Base-by-base conservation (phyloP, 2,797 vertebrate genomes). In the Pseudocheirus occidentalis region DNA sequence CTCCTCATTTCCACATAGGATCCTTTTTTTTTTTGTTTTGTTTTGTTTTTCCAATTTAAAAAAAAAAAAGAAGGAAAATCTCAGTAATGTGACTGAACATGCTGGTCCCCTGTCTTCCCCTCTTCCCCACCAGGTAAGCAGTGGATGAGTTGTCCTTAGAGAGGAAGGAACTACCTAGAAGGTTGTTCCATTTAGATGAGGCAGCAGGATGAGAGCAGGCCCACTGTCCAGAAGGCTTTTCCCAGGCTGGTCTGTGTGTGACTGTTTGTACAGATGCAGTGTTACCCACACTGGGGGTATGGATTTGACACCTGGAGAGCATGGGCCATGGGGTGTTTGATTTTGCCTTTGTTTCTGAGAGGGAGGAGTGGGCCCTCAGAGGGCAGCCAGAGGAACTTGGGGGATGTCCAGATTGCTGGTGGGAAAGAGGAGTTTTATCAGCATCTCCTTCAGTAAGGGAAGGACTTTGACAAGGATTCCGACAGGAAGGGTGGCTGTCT, bases 1-100 rank as follows among this genome's bases (percentile, higher is more conserved):
- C 97, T 94, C 50, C 95, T 98, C 97, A 97, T 98, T 98, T 97
- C 97, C 97, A 96, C 94, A 95, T 95, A 97, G 96, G 97, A 97
- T 97, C 96, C 95, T 98, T 97, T 91, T 97, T 91, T 97, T 97
- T 97, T 87, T 58, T 0, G 73, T 46, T 81, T 81, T 27, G 73
- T 87, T 87, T 87, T 87, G 73, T 87, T 87, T 87, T 87, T 87
- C 73, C 73, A 87, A 87, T 95, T 94, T 90, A 90, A 91, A 62
- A 12, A 58, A 95, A 95, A 56, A 94, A 94, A 89, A 95, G 93
- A 92, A 96, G 97, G 94, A 97, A 97, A 97, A 95, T 97, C 89
- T 97, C 31, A 13, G 95, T 89, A 93, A 94, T 96, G n/a, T 97
- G 97, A 97, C 92, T 96, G 95, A 97, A 97, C 94, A 95, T 96